Base-by-base conservation (phyloP, 1,140 invertebrate genomes). In the Calliphora vicina region DNA sequence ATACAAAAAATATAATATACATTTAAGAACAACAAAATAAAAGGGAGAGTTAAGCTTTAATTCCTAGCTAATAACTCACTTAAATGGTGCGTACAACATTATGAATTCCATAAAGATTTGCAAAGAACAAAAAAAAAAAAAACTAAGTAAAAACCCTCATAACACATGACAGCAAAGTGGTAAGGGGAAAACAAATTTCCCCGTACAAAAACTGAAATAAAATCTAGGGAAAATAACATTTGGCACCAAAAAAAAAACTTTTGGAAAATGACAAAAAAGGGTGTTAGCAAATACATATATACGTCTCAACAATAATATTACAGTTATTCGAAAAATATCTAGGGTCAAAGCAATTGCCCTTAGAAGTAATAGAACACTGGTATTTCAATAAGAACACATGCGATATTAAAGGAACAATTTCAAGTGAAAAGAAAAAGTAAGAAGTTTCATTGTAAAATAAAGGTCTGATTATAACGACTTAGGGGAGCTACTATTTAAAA, bases 61-160 rank as follows among this genome's bases (percentile, higher is more conserved):
- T 78, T 17, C 74, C 23, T 45, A 43, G 80, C 80, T 82, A 82
- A 82, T 82, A 82, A 82, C 81, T 82, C 81, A 82, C 81, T 82
- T 73, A 82, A 67, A 57, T 67, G 81, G 81, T 82, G 81, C 71
- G 61, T 61, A 82, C 81, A 82, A 35, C 35, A 73, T 72, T 72
- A 82, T 82, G 81, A 82, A 82, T 78, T 78, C 74, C 74, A 78
- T 78, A 78, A 73, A 82, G 81, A 35, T 42, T 43, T 43, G 20
- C 10, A 45, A 25, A 82, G 27, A 35, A 82, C 1, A 78, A 20
- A 43, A 43, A 67, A 35, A 82, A 1, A 78, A 20, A 43, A 43
- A 67, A 67, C n/a, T n/a, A 57, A 57, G 15, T 57, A n/a, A 57
- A 67, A 67, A 20, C 61, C 61, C 61, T 67, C 23, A 67, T 25